Conservation (phyloP, 2,888 invertebrate genomes). For the Archips crataeganus region DNA sequence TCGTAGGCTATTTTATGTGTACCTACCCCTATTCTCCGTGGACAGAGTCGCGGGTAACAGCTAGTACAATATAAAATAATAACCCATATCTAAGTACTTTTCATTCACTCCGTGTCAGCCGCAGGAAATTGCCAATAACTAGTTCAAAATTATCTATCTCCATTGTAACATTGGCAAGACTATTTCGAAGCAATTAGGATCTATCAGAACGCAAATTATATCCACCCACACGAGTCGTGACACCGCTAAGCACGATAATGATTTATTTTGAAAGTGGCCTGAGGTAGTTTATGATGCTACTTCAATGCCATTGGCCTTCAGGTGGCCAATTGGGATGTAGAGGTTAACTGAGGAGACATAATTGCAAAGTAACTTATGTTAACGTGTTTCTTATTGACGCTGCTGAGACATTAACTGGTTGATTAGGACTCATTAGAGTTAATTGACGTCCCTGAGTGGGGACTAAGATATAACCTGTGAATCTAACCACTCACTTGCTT, state of each 20-base stretch:
- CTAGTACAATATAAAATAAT: no score
- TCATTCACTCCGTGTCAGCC: neutral
- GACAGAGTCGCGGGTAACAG: no score
- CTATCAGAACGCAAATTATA: slow-evolving; percentile 56
- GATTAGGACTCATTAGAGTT: neutral
- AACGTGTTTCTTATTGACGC: neutral
- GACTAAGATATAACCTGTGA: no score
- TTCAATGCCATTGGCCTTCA: slow-evolving; percentile 34
- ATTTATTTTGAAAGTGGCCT: slow-evolving; percentile 69
- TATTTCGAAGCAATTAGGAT: slow-evolving; percentile 51
- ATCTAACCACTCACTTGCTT: no score
- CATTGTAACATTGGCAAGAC: slow-evolving; percentile 34
- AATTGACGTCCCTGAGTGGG: neutral
- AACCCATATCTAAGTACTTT: neutral
- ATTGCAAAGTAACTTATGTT: neutral
- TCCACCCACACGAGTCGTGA: slow-evolving; percentile 72
- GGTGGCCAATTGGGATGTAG: slow-evolving; percentile 12
- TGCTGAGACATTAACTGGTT: neutral
- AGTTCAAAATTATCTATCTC: slow-evolving; percentile 28
- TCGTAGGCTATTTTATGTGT: no score
- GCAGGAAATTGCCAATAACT: slow-evolving; percentile 37
- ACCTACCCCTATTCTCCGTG: no score
- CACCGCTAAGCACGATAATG: slow-evolving; percentile 61
- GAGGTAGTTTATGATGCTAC: slow-evolving; percentile 47
- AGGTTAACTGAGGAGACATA: slow-evolving; percentile 33